Base-by-base conservation (phyloP, 2,113 vertebrate species). In the Antennarius striatus region DNA sequence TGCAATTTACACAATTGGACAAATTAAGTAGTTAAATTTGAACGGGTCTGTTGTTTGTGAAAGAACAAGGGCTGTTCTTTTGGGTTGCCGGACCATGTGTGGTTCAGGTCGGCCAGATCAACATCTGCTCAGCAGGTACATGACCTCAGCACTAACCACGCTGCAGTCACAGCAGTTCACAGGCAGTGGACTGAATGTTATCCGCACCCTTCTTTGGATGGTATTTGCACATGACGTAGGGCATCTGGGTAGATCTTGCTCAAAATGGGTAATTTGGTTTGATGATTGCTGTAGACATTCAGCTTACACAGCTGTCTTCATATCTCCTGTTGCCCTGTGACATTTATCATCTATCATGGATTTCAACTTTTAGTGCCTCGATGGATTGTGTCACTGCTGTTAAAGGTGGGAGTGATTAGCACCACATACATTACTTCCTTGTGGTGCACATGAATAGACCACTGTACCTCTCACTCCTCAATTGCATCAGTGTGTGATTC, bases 41-140 rank as follows among this genome's bases (percentile, higher is more conserved):
- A 68, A 61, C 39, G 68, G 64, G 39, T 40, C 63, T 75, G 48
- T 32, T 76, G 65, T 74, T 72, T 63, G 71, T 32, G 14, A 63
- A 71, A 50, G 68, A 72, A 73, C 63, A 76, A 82, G 64, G 63
- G 63, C 45, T 30, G 43, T 79, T 78, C 73, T 73, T 60, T 39
- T 16, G 68, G 0, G 42, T 43, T 66, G 54, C 50, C 6, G 66
- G 55, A n/a, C 74, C 69, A 59, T 79, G 69, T 73, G 75, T 50
- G 57, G 73, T 50, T 58, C 60, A 54, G 74, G 83, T 79, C 62
- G 46, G 54, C 55, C n/a, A 9, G 77, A 74, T 56, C 74, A 81
- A 83, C 89, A 90, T 90, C 89, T 91, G 89, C 69, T 72, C 57
- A n/a, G 66, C 84, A 90, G 85, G 78, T 68, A 49, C 49, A 62